A percentile compares a stretch with the other conserved stretches of the same genome.
Evolutionary conservation across 2,888 invertebrate genomes (phyloP).

Genomic region (Caenorhabditis sp.): DNA sequence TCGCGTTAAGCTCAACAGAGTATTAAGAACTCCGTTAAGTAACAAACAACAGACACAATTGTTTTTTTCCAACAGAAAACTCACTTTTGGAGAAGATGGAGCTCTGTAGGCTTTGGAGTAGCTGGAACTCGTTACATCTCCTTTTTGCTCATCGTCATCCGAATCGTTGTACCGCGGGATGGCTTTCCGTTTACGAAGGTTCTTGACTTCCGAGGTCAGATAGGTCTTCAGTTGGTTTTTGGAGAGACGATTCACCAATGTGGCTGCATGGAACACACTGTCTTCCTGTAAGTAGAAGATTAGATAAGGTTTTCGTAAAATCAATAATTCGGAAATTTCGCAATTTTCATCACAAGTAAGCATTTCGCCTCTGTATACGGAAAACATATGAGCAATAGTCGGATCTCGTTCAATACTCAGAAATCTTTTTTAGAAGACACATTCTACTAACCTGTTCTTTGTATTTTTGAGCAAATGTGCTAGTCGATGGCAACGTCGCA

Average conservation of each 20-base stretch:
- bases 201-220: slow-evolving; percentile 77
- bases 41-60: slow-evolving; percentile 44
- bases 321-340: not conserved
- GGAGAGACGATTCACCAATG: slow-evolving; percentile 56
- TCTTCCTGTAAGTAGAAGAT: slow-evolving; percentile 24
- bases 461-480: slow-evolving; percentile 65
- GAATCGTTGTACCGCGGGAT: slow-evolving; percentile 43
- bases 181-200: slow-evolving; percentile 75
- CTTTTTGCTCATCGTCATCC: slow-evolving; percentile 48
- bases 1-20: slow-evolving; percentile 42
- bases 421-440: too few species aligned
- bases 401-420: too few species aligned
- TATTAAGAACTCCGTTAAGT: slow-evolving; percentile 20
- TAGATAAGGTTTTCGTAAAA: not conserved
- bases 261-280: slow-evolving; percentile 45
- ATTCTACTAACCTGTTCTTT: slow-evolving; percentile 59
- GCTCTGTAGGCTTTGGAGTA: slow-evolving; percentile 52
- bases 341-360: slow-evolving; percentile 49
- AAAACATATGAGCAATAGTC: too few species aligned
- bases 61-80: not conserved
- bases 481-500: slow-evolving; percentile 75
- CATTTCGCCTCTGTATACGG: slow-evolving; percentile 3
- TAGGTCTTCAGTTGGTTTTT: slow-evolving; percentile 79
- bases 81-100: slow-evolving; percentile 55
- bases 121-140: slow-evolving; percentile 16